phyloP scores from a whole-genome alignment of 1,140 invertebrate species.

The Cydia amplana region DNA sequence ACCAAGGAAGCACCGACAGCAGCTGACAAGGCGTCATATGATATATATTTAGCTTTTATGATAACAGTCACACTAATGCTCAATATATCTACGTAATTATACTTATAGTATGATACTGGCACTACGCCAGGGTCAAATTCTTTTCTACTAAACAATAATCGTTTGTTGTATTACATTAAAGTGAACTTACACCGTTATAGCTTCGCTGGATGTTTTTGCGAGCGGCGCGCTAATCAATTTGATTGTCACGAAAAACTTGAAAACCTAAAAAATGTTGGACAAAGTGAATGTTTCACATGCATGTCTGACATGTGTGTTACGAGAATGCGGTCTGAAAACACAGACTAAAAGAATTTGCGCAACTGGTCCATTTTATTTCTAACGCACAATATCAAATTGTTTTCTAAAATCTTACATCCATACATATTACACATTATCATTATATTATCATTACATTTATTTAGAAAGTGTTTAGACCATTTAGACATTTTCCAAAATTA shows the following conservation, averaged over 20 bases:
- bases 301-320: not conserved
- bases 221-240: constrained; percentile 9
- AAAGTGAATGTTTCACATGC: not conserved
- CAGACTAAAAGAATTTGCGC: not conserved
- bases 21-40: not conserved
- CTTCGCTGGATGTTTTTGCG: not conserved
- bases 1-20: not conserved
- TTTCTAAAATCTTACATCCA: no score
- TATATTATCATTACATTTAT: no score
- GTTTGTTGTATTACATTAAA: not conserved
- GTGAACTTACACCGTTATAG: not conserved
- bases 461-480: no score
- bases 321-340: not conserved
- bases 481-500: no score
- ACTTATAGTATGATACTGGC: constrained; percentile 1
- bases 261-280: not conserved
- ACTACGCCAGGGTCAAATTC: not conserved
- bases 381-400: no score
- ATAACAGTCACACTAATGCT: constrained; percentile 2
- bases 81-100: not conserved
- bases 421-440: no score
- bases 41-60: constrained; percentile 17
- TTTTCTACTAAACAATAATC: constrained; percentile 3
- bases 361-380: not conserved
- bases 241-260: constrained; percentile 22